Evolutionary conservation across 2,888 invertebrate genomes (phyloP).

Genomic region (Trachelus troglodyta): DNA sequence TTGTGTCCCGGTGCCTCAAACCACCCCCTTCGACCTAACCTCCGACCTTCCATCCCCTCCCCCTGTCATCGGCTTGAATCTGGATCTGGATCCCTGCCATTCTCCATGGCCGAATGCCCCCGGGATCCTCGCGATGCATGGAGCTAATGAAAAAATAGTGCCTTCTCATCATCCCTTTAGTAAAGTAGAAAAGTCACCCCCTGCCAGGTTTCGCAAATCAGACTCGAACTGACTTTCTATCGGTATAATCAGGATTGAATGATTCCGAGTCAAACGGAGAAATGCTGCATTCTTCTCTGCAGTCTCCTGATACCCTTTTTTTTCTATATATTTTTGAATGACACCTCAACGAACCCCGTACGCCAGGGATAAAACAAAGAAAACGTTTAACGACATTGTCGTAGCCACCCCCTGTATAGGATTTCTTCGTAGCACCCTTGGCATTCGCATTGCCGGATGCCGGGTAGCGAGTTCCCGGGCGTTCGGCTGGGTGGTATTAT

Average conservation of each 20-base stretch:
- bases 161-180: constrained; percentile 40
- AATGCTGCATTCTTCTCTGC: background rate
- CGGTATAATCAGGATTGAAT: background rate
- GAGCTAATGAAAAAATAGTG: constrained; percentile 51
- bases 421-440: constrained; percentile 22
- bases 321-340: background rate
- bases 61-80: constrained; percentile 33
- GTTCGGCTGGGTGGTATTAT: constrained; percentile 62
- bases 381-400: constrained; percentile 57
- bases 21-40: constrained; percentile 1
- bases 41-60: constrained; percentile 30
- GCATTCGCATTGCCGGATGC: constrained; percentile 32
- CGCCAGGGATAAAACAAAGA: constrained; percentile 45
- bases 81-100: constrained; percentile 37
- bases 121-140: constrained; percentile 23
- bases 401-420: constrained; percentile 33
- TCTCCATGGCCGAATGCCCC: constrained; percentile 26
- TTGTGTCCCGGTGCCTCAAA: constrained; percentile 52
- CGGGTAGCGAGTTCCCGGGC: constrained; percentile 46
- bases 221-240: background rate
- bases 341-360: background rate
- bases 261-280: background rate
- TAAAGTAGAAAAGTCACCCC: constrained; percentile 34
- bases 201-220: background rate
- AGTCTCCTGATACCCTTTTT: background rate